Evolutionary conservation across 2,888 invertebrate species (phyloP).

Genomic region (Limenitis camilla): DNA sequence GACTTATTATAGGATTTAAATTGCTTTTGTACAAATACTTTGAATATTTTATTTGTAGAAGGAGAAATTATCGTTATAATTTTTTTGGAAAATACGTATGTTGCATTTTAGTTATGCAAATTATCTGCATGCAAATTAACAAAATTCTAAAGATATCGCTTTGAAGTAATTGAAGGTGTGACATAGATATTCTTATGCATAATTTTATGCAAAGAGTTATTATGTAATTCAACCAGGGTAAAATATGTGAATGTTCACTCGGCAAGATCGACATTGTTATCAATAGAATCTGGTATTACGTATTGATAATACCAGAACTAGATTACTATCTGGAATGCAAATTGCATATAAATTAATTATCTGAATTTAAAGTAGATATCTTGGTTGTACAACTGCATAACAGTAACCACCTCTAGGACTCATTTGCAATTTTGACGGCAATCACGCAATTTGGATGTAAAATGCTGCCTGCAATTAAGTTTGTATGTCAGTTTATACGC

Average conservation of each 20-base stretch:
- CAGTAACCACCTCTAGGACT: slow-evolving; percentile 32
- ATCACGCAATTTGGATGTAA: slow-evolving; percentile 33
- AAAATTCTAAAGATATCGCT: no score
- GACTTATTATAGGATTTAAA: slow-evolving; percentile 2
- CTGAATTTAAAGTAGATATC: slow-evolving; percentile 18
- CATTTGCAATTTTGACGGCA: slow-evolving; percentile 54
- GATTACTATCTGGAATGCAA: slow-evolving; percentile 18
- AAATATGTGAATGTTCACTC: background rate
- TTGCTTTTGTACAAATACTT: background rate
- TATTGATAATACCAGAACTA: slow-evolving; percentile 14
- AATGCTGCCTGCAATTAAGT: slow-evolving; percentile 9
- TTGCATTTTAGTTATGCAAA: no score
- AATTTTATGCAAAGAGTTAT: background rate
- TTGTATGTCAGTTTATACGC: slow-evolving; percentile 4
- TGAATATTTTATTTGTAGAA: background rate
- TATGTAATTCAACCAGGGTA: background rate
- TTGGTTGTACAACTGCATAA: slow-evolving; percentile 13
- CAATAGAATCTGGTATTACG: slow-evolving; percentile 15
- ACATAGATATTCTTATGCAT: no score
- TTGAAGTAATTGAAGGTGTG: no score
- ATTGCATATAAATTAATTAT: slow-evolving; percentile 21
- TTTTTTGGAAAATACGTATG: background rate
- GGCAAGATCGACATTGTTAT: slow-evolving; percentile 8
- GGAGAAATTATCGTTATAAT: background rate
- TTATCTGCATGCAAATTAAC: no score